Evolutionary conservation across 2,113 vertebrate species (phyloP).

Genomic region (Salvelinus alpinus): DNA sequence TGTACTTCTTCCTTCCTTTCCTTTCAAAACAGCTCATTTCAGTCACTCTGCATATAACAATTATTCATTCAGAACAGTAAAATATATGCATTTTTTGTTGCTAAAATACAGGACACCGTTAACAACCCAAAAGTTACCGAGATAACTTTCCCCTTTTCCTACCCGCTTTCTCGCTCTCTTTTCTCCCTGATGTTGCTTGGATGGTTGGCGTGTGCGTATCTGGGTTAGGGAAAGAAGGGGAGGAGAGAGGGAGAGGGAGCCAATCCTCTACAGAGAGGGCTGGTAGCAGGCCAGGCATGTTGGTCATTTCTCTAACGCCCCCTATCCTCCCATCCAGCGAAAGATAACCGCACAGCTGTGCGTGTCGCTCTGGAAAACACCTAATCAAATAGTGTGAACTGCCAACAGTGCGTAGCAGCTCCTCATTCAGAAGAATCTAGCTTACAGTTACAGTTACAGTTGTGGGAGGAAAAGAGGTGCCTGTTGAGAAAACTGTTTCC

Average conservation of each 20-base stretch:
- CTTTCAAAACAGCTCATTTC: constrained; percentile 33
- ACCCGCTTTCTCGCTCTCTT: constrained; percentile 26
- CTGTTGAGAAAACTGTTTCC: background rate
- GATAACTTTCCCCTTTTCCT: constrained; percentile 12
- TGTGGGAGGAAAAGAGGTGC: background rate
- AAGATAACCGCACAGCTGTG: constrained; percentile 59
- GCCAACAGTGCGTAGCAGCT: background rate
- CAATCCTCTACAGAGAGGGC: constrained; percentile 65
- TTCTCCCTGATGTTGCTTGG: constrained; percentile 60
- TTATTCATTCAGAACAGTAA: constrained; percentile 43
- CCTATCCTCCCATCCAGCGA: constrained; percentile 28
- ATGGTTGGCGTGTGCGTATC: constrained; percentile 61
- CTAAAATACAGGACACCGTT: background rate
- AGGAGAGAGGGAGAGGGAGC: constrained; percentile 64
- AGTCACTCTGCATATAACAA: constrained; percentile 37
- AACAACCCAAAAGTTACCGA: constrained; percentile 24
- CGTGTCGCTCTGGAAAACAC: constrained; percentile 43
- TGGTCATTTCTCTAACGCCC: constrained; percentile 48
- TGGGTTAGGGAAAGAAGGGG: constrained; percentile 61
- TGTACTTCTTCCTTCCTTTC: constrained; percentile 17
- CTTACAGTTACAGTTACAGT: background rate
- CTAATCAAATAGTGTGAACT: background rate
- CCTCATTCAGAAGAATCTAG: background rate
- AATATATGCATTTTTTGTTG: constrained; percentile 47
- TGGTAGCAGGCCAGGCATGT: constrained; percentile 66